phyloP scores from a whole-genome alignment of 2,797 vertebrate species.

The Pseudochirops cupreus region DNA sequence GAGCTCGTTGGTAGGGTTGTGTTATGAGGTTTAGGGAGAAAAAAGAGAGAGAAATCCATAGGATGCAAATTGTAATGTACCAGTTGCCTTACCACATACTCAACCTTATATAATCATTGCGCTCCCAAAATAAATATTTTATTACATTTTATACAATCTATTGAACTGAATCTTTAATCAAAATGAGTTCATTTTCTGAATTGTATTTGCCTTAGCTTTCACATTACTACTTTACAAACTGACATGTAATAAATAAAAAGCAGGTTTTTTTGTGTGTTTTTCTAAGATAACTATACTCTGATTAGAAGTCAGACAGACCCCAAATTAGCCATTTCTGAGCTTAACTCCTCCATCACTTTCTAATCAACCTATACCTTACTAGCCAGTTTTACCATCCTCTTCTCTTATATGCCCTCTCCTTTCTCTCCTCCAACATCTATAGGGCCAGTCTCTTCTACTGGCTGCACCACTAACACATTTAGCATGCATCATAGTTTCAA shows the following conservation, averaged over 20 bases:
- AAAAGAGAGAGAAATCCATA: constrained; percentile 12
- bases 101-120: constrained; percentile 26
- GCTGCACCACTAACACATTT: not conserved
- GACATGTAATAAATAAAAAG: not conserved
- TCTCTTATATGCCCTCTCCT: not conserved
- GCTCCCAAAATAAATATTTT: constrained; percentile 32
- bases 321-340: not conserved
- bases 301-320: not conserved
- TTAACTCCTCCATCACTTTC: not conserved
- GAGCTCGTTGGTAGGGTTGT: constrained; percentile 42
- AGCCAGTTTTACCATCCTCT: not conserved
- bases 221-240: not conserved
- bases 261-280: not conserved
- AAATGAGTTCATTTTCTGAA: constrained; percentile 56
- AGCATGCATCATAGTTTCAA: not conserved
- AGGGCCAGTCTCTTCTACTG: not conserved
- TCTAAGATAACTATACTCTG: not conserved
- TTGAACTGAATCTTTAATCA: constrained; percentile 55
- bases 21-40: constrained; percentile 51
- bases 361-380: not conserved
- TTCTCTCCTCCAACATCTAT: not conserved
- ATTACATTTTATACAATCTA: constrained; percentile 62
- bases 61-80: constrained; percentile 44
- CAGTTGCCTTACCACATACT: constrained; percentile 41
- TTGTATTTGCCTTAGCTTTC: constrained; percentile 28